phyloP scores from a whole-genome alignment of 1,140 invertebrate genomes.

The Leguminivora glycinivorella region DNA sequence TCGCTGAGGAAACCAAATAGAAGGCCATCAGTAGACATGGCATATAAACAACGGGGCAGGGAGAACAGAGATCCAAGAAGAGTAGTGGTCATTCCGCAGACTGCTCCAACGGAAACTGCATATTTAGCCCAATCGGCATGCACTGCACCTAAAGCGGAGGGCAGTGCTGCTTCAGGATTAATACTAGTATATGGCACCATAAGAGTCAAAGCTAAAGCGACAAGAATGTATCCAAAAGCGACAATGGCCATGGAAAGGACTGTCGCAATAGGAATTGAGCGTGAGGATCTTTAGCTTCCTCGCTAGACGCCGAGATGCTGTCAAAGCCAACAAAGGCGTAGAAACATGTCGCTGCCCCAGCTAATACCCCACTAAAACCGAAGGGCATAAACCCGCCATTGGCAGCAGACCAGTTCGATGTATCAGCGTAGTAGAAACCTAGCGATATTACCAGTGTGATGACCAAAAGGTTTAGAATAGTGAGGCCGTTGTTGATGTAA shows the following conservation, averaged over 20 bases:
- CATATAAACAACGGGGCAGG: slow-evolving; percentile 90
- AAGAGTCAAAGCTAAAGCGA: slow-evolving; percentile 89
- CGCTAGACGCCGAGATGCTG: slow-evolving; percentile 91
- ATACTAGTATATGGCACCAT: slow-evolving; percentile 89
- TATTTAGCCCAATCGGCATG: slow-evolving; percentile 92
- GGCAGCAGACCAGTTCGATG: slow-evolving; percentile 87
- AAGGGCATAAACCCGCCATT: slow-evolving; percentile 90
- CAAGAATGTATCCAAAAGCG: slow-evolving; percentile 88
- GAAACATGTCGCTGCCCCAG: slow-evolving; percentile 93
- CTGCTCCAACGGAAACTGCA: slow-evolving; percentile 90
- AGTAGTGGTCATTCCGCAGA: slow-evolving; percentile 94
- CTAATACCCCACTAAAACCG: slow-evolving; percentile 87
- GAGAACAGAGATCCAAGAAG: slow-evolving; percentile 92
- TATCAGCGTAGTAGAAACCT: slow-evolving; percentile 89
- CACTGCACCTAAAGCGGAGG: slow-evolving; percentile 88
- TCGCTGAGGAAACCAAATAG: slow-evolving; percentile 89
- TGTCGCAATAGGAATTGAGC: slow-evolving; percentile 91
- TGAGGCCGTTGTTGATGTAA: slow-evolving; percentile 89
- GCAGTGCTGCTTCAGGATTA: slow-evolving; percentile 88
- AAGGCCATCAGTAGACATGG: slow-evolving; percentile 93
- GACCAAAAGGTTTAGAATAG: slow-evolving; percentile 87
- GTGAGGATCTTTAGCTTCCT: slow-evolving; percentile 90
- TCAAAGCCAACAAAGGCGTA: slow-evolving; percentile 93
- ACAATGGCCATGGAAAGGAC: slow-evolving; percentile 89
- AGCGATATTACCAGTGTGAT: slow-evolving; percentile 87